A percentile compares a stretch with the other conserved stretches of the same genome.
Evolutionary conservation across 2,888 invertebrate genomes (phyloP).

Genomic region (Orgyia antiqua): DNA sequence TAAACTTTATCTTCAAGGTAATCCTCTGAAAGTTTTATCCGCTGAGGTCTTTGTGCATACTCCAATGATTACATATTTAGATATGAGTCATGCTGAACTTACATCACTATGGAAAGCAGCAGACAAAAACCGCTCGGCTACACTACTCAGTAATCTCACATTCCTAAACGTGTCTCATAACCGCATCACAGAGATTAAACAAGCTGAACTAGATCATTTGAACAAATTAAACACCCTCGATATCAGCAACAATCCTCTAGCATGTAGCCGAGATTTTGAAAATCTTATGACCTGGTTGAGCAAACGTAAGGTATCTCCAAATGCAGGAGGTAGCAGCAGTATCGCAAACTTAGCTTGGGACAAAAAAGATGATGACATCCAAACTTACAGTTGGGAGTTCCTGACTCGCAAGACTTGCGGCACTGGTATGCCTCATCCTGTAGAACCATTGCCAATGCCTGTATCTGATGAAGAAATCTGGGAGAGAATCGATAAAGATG

Average conservation of each 20-base stretch:
- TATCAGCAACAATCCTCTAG: slow-evolving; percentile 81
- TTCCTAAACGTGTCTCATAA: slow-evolving; percentile 80
- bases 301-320: slow-evolving; percentile 76
- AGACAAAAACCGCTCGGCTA: slow-evolving; percentile 58
- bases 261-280: slow-evolving; percentile 83
- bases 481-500: slow-evolving; percentile 63
- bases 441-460: slow-evolving; percentile 48
- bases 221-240: slow-evolving; percentile 79
- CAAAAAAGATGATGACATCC: slow-evolving; percentile 47
- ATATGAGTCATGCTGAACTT: slow-evolving; percentile 83
- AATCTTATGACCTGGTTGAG: slow-evolving; percentile 82
- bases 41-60: slow-evolving; percentile 82
- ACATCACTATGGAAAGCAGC: slow-evolving; percentile 82
- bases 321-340: slow-evolving; percentile 51
- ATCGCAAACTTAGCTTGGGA: slow-evolving; percentile 61
- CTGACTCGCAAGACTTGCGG: slow-evolving; percentile 67
- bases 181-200: slow-evolving; percentile 73
- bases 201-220: slow-evolving; percentile 77
- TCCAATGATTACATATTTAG: slow-evolving; percentile 80
- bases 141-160: slow-evolving; percentile 73
- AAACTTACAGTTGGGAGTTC: slow-evolving; percentile 66
- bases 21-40: slow-evolving; percentile 82
- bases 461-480: slow-evolving; percentile 70
- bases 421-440: slow-evolving; percentile 45
- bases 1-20: slow-evolving; percentile 84